Evolutionary conservation across 2,888 invertebrate genomes (phyloP), one percentile per base, ranked within the genome.

Genomic region (Ophion ellenae): DNA sequence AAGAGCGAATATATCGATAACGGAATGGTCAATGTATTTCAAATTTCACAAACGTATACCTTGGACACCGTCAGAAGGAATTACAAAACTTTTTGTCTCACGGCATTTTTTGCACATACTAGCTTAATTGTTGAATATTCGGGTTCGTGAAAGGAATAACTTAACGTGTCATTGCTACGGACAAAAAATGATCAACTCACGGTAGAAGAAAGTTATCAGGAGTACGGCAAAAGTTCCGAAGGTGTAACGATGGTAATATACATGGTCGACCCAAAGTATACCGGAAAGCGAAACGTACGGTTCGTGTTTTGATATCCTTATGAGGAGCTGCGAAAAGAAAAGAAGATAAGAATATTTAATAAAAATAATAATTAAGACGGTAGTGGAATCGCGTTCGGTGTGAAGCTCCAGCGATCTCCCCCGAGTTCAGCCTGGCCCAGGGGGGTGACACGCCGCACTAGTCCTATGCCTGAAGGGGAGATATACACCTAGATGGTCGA

Each of bases 171-270:
- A 32, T 45, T 74, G 3, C 14, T 24, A 14, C 14, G 45, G 6
- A 7, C 3, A 40, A 40, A 24, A 45, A 40, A n/a, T 7, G 24
- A 9, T 28, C 24, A 63, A 89, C 91, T 92, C 89, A 93, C 93
- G 88, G 53, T 93, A 93, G 79, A 93, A 91, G 67, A 92, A 90
- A 11, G 93, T 92, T 11, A 93, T 87, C 5, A 91, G 85, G 28
- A 93, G 77, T 7, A 92, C 90, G 14, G 90, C 85, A 14, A 93
- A 87, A 2, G 93, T 92, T 84, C 91, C 92, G 24, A 94, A 91
- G 0, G 92, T 90, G 63, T 94, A 94, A 83, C 93, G 90, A 83
- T 93, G 92, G 76, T 90, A 92, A 83, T 91, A 93, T 66, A 93
- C 85, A 20, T 92, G 92, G 83, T 94, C 93, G 57, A 93, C 85